These are phyloP conservation scores for Agriopis leucophaearia DNA, from an alignment of 2,888 invertebrate genomes.

Conservation along the genomic window DNA sequence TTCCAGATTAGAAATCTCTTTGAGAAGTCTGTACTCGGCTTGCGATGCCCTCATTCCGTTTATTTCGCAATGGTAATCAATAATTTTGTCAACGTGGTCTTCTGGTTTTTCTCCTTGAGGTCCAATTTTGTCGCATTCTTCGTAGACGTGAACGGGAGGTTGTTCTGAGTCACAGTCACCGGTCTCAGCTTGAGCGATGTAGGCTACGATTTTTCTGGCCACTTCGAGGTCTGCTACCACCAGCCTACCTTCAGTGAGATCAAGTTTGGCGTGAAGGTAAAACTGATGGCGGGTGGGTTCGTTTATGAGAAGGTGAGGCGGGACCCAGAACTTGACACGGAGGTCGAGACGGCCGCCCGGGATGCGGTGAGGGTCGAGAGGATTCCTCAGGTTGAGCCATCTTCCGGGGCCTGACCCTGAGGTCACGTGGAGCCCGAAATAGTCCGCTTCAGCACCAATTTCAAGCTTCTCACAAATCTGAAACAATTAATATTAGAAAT, in stretches of 20 bases:
- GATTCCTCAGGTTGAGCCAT: constrained; percentile 95
- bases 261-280: constrained; percentile 93
- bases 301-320: constrained; percentile 94
- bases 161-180: constrained; percentile 89
- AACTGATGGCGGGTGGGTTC: constrained; percentile 95
- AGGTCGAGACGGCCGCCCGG: constrained; percentile 89
- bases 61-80: constrained; percentile 88
- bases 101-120: constrained; percentile 87
- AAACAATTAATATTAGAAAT: constrained; percentile 52
- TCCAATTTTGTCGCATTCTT: constrained; percentile 88
- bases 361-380: constrained; percentile 90
- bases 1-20: constrained; percentile 92
- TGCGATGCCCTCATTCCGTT: constrained; percentile 90
- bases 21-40: constrained; percentile 94
- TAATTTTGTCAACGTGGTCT: constrained; percentile 88
- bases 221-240: constrained; percentile 90
- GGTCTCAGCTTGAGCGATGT: constrained; percentile 91
- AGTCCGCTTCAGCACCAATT: constrained; percentile 94
- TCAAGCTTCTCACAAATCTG: constrained; percentile 94
- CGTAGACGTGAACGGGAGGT: constrained; percentile 87
- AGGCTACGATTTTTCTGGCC: constrained; percentile 90
- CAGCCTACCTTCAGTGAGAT: constrained; percentile 91
- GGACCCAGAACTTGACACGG: constrained; percentile 96
- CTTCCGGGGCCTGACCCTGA: constrained; percentile 89
- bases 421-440: constrained; percentile 92